phyloP scores from a whole-genome alignment of 2,797 vertebrate genomes.

The Onychomys torridus region DNA sequence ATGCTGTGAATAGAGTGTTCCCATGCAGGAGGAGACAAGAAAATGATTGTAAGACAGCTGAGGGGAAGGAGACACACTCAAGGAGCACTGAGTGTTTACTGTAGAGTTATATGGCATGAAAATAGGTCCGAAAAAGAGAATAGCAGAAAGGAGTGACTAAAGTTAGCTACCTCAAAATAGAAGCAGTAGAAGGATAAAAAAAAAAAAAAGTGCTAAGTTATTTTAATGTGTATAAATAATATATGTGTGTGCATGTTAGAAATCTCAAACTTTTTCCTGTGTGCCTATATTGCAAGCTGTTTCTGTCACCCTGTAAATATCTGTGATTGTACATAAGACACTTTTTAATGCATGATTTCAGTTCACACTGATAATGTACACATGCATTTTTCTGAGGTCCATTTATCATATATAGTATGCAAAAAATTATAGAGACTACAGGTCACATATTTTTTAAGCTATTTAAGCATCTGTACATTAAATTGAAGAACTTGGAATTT shows the following conservation, averaged over 20 bases:
- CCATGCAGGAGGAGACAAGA: neutral
- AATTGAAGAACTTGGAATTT: constrained; percentile 41
- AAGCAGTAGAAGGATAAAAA: neutral
- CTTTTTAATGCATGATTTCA: constrained; percentile 44
- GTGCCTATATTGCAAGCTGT: constrained; percentile 18
- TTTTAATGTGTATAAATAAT: constrained; percentile 55
- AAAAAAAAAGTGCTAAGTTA: constrained; percentile 47
- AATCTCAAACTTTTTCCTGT: constrained; percentile 21
- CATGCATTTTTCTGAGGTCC: constrained; percentile 16
- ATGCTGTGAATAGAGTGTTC: neutral
- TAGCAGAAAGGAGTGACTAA: neutral
- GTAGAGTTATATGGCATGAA: neutral
- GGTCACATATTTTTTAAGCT: constrained; percentile 29
- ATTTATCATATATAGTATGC: neutral
- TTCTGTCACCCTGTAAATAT: constrained; percentile 16
- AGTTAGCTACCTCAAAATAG: neutral
- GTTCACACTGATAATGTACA: neutral
- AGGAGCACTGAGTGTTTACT: neutral
- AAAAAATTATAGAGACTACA: constrained; percentile 19
- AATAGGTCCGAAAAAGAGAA: neutral
- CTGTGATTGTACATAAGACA: constrained; percentile 24
- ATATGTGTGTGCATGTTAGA: neutral
- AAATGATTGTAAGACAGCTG: neutral
- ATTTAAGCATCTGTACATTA: neutral
- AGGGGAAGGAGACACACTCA: neutral